A percentile compares a stretch with the other conserved stretches of the same genome.
Evolutionary conservation across 2,888 invertebrate genomes (phyloP).

Genomic region (Mythimna loreyi): DNA sequence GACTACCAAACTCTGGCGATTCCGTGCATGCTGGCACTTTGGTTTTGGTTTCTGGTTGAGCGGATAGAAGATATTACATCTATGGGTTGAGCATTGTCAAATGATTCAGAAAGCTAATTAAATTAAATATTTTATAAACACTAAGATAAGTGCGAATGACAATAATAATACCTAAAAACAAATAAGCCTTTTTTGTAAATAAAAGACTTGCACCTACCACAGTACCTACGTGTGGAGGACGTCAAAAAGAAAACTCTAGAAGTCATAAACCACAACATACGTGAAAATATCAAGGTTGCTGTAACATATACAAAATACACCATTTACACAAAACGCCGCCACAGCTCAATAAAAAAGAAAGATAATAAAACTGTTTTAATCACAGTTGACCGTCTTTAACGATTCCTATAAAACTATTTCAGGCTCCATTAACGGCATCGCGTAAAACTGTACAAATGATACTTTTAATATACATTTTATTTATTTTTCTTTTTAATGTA

Average conservation of each 20-base stretch:
- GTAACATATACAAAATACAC: background rate
- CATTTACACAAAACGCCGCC: constrained; percentile 11
- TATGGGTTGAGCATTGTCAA: too few relatives aligned
- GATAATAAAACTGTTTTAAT: constrained; percentile 51
- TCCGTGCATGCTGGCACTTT: too few relatives aligned
- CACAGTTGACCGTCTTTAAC: constrained; percentile 63
- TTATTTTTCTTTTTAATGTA: constrained; percentile 51
- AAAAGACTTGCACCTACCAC: too few relatives aligned
- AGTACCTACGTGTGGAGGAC: background rate
- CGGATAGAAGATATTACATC: too few relatives aligned
- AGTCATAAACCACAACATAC: background rate
- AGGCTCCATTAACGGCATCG: constrained; percentile 68
- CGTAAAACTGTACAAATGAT: constrained; percentile 55
- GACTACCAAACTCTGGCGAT: too few relatives aligned
- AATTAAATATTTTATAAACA: too few relatives aligned
- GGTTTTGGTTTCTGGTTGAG: too few relatives aligned
- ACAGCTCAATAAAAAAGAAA: constrained; percentile 39
- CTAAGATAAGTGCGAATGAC: too few relatives aligned
- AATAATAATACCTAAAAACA: too few relatives aligned
- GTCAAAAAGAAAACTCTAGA: background rate
- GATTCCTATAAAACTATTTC: constrained; percentile 79
- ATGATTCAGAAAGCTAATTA: too few relatives aligned
- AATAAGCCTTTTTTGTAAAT: too few relatives aligned
- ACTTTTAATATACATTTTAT: constrained; percentile 48
- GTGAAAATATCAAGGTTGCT: constrained; percentile 8